Conservation (phyloP, 2,797 vertebrate species). For the Bradypodion ventrale region DNA sequence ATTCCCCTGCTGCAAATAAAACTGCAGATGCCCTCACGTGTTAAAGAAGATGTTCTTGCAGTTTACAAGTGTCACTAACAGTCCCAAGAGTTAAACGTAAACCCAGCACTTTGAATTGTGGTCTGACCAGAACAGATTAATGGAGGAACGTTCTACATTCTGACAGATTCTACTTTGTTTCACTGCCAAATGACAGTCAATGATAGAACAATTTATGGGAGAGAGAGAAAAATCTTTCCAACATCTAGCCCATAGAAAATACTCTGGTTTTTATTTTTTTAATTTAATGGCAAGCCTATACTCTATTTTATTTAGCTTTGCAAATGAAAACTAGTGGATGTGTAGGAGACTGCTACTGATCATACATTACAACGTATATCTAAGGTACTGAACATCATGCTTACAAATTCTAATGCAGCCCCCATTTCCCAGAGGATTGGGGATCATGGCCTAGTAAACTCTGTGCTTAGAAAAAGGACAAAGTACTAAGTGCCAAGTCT, state of each 20-base stretch:
- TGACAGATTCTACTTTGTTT: too few species aligned
- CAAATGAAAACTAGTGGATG: too few species aligned
- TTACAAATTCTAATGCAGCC: too few species aligned
- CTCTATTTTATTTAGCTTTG: too few species aligned
- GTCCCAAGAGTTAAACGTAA: not conserved
- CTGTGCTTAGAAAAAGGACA: constrained; percentile 40
- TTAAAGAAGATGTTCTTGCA: not conserved
- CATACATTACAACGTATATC: not conserved
- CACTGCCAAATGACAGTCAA: too few species aligned
- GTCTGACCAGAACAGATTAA: not conserved
- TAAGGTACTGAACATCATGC: not conserved
- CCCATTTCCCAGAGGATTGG: too few species aligned
- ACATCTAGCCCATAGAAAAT: not conserved
- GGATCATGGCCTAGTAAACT: constrained; percentile 18
- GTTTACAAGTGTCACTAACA: not conserved
- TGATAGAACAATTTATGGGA: too few species aligned
- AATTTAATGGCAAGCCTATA: too few species aligned
- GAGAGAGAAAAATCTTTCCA: not conserved
- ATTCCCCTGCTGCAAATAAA: not conserved
- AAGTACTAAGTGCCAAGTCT: constrained; percentile 56
- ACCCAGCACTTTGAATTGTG: not conserved
- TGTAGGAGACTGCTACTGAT: too few species aligned
- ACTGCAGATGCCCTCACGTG: not conserved
- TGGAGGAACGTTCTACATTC: too few species aligned
- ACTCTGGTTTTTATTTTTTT: too few species aligned